Evolutionary conservation across 1,140 invertebrate species (phyloP).

Genomic region (Lepidurus couesii): DNA sequence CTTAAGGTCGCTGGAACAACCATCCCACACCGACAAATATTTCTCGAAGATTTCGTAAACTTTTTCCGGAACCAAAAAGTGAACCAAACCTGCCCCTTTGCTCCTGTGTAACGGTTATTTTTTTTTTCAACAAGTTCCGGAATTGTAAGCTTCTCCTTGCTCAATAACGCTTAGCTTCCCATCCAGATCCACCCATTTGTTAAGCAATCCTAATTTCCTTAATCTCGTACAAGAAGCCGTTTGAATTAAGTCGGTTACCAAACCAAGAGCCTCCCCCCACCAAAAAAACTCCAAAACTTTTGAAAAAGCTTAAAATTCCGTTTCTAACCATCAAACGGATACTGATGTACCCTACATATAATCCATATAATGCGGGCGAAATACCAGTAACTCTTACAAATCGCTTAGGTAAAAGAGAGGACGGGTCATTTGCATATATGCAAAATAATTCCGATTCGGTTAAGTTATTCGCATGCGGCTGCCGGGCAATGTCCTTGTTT

Average conservation of each 20-base stretch:
- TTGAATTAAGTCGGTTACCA: background rate
- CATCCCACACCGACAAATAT: too few species aligned
- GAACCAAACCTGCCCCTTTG: background rate
- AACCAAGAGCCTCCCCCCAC: background rate
- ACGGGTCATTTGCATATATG: background rate
- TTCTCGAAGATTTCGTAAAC: too few species aligned
- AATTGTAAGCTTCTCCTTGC: background rate
- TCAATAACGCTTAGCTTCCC: constrained; percentile 4
- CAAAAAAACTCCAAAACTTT: background rate
- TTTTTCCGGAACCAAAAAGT: too few species aligned
- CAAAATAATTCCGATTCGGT: background rate
- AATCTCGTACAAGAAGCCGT: background rate
- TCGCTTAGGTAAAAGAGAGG: background rate
- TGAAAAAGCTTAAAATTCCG: too few species aligned
- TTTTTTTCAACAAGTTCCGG: background rate
- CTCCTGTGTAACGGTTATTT: background rate
- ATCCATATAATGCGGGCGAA: too few species aligned
- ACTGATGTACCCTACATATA: too few species aligned
- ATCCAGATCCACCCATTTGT: background rate
- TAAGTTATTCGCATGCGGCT: background rate
- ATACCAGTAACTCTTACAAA: background rate
- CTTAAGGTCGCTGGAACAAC: too few species aligned
- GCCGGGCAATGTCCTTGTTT: background rate
- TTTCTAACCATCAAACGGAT: too few species aligned
- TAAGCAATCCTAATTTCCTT: background rate